A percentile compares a stretch with the other conserved stretches of the same genome.
phyloP scores from a whole-genome alignment of 2,888 invertebrate genomes.

The Caenorhabditis sp. region DNA sequence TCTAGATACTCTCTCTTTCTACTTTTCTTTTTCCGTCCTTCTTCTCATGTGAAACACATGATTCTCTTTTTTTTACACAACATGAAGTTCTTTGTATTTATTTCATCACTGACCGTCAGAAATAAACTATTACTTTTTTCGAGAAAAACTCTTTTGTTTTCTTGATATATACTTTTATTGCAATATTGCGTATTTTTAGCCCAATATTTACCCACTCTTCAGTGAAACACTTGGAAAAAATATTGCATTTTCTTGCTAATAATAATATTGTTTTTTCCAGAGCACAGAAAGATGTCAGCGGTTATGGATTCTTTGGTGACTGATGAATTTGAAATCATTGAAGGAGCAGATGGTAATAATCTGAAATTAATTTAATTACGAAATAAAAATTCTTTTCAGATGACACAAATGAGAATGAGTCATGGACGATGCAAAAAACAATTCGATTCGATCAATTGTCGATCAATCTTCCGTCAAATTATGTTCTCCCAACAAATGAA shows the following conservation, averaged over 20 bases:
- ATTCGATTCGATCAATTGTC: conserved; percentile 36
- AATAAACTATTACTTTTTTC: background rate
- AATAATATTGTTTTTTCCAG: background rate
- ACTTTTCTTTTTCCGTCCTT: background rate
- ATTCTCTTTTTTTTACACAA: conserved; percentile 1
- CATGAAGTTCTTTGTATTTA: background rate
- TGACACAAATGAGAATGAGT: conserved; percentile 6
- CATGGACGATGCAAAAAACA: conserved; percentile 35
- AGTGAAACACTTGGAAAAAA: background rate
- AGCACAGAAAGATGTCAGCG: background rate
- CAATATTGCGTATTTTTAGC: background rate
- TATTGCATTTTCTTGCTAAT: background rate
- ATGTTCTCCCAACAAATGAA: background rate
- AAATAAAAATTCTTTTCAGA: background rate
- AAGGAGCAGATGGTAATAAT: conserved; percentile 16
- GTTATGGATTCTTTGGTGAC: conserved; percentile 17
- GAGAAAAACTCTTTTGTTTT: too few species aligned
- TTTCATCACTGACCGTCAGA: background rate
- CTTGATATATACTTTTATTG: background rate
- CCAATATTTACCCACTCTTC: background rate
- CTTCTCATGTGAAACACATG: background rate
- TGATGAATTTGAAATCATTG: conserved; percentile 33
- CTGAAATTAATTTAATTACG: conserved; percentile 4
- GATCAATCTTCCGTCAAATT: conserved; percentile 1
- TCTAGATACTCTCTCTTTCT: background rate